Conservation (phyloP, 1,140 invertebrate genomes). For the Cherax destructor region DNA sequence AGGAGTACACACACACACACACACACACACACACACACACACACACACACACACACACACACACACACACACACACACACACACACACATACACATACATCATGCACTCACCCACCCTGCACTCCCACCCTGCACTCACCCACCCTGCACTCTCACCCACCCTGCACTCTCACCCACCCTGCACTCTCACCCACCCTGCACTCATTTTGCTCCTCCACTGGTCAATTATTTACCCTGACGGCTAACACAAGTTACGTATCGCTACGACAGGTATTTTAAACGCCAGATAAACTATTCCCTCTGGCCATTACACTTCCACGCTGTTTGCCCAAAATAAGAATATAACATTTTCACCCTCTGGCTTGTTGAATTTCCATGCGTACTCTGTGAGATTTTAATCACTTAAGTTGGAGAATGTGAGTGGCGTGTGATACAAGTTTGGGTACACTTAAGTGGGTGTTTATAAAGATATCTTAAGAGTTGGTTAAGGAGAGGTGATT, state of each 20-base stretch:
- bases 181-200: too few relatives aligned
- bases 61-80: constrained; percentile 15
- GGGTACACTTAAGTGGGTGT: background rate
- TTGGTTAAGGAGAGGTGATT: too few relatives aligned
- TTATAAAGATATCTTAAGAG: background rate
- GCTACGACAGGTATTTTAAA: background rate
- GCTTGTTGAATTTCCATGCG: background rate
- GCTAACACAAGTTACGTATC: background rate
- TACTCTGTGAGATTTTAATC: background rate
- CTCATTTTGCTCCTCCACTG: background rate
- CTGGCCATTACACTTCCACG: background rate
- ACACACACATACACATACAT: background rate
- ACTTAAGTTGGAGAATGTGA: background rate
- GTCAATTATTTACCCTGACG: background rate
- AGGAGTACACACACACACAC: background rate
- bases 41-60: constrained; percentile 22
- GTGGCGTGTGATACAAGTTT: background rate
- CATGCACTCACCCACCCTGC: too few relatives aligned
- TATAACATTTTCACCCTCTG: background rate
- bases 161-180: too few relatives aligned
- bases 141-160: too few relatives aligned
- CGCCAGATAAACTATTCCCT: background rate
- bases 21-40: constrained; percentile 10
- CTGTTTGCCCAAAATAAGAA: background rate
- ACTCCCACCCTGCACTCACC: background rate